Evolutionary conservation across 2,888 invertebrate species (phyloP).

Genomic region (Matsumyia berberina): DNA sequence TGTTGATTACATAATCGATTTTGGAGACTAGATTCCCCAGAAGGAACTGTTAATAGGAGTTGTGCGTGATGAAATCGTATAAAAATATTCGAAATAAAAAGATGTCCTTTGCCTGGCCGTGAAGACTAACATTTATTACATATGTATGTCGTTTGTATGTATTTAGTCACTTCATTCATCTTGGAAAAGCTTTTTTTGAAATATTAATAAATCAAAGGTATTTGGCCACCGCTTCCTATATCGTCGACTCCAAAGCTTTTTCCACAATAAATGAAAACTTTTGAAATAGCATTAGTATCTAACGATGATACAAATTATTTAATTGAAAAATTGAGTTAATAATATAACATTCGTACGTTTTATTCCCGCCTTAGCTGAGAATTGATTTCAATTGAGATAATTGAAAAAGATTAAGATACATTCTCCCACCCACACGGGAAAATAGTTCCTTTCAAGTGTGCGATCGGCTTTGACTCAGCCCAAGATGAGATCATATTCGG

Average conservation of each 20-base stretch:
- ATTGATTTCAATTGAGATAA: constrained; percentile 63
- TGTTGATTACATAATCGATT: constrained; percentile 7
- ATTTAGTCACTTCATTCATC: neutral
- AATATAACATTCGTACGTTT: constrained; percentile 18
- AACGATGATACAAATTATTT: constrained; percentile 23
- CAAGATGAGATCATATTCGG: constrained; percentile 34
- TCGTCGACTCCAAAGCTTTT: neutral
- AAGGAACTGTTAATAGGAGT: neutral
- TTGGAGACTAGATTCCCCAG: neutral
- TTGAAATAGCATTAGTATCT: neutral
- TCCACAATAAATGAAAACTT: constrained; percentile 1
- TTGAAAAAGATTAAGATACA: constrained; percentile 40
- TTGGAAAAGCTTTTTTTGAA: neutral
- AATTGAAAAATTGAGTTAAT: constrained; percentile 49
- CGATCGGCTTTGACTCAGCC: neutral
- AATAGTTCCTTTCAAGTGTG: neutral
- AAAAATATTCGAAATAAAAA: neutral
- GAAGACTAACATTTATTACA: neutral
- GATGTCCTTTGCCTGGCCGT: neutral
- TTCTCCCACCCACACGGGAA: neutral
- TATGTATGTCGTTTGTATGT: too few relatives aligned
- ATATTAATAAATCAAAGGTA: neutral
- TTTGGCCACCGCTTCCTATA: neutral
- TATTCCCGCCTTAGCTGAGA: constrained; percentile 11
- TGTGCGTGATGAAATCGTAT: constrained; percentile 3